Conservation (phyloP, 1,140 invertebrate species). For the Eriocheir sinensis region DNA sequence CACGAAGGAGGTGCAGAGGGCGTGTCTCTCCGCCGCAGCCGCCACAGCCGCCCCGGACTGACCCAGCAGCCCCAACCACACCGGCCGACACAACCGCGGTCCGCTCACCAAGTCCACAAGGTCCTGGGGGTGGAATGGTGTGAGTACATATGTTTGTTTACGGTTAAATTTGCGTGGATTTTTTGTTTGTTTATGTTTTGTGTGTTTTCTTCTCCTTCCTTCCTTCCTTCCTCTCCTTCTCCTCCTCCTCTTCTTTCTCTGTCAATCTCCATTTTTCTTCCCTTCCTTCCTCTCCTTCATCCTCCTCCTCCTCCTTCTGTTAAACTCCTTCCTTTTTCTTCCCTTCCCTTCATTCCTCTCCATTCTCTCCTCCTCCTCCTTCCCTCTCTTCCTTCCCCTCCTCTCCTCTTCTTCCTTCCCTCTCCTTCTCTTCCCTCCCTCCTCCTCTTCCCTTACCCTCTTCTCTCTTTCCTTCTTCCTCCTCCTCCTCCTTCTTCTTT, state of each 20-base stretch:
- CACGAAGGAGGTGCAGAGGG: constrained; percentile 71
- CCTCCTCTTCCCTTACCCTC: no score
- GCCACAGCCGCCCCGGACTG: constrained; percentile 81
- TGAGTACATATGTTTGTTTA: no score
- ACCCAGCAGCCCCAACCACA: constrained; percentile 87
- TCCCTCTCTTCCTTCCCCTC: neutral
- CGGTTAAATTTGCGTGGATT: no score
- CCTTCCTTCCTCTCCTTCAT: neutral
- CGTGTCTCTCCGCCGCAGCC: constrained; percentile 82
- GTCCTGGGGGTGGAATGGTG: constrained; percentile 77
- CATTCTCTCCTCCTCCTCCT: neutral
- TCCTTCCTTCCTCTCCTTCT: no score
- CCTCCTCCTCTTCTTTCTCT: neutral
- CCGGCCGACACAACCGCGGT: constrained; percentile 85
- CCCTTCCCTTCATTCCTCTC: neutral
- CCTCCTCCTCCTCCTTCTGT: no score
- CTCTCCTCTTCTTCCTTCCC: neutral
- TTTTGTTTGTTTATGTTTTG: neutral
- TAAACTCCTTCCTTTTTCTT: neutral
- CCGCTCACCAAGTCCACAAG: constrained; percentile 87
- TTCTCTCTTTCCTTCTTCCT: no score
- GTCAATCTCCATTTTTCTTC: neutral
- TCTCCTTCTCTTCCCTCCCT: constrained; percentile 6
- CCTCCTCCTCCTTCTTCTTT: no score
- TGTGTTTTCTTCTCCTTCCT: no score